Evolutionary conservation across 2,888 invertebrate species (phyloP).

Genomic region (Stenoptilia bipunctidactyla): DNA sequence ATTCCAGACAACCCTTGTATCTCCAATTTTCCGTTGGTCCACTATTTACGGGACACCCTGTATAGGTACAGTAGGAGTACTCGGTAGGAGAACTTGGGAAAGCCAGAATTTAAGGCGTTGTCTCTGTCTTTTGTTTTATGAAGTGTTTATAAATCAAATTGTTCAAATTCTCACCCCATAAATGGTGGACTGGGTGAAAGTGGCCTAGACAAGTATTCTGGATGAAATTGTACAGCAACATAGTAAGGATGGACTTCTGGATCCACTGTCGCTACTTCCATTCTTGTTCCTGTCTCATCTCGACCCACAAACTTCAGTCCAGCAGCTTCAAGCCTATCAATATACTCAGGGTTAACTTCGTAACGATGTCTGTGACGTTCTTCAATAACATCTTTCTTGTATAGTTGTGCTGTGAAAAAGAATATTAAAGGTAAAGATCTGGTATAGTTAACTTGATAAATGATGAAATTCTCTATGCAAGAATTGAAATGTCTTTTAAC

Average conservation of each 20-base stretch:
- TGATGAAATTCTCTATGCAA: too few relatives aligned
- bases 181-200: constrained; percentile 95
- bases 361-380: constrained; percentile 98
- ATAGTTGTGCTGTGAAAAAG: constrained; percentile 75
- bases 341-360: constrained; percentile 94
- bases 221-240: constrained; percentile 97
- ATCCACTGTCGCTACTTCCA: constrained; percentile 91
- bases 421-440: too few relatives aligned
- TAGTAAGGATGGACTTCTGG: constrained; percentile 88
- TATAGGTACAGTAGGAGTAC: too few relatives aligned
- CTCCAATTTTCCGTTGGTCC: too few relatives aligned
- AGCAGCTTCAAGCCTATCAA: constrained; percentile 79
- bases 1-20: too few relatives aligned
- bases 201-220: constrained; percentile 95
- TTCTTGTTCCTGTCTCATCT: constrained; percentile 85
- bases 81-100: too few relatives aligned
- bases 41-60: too few relatives aligned
- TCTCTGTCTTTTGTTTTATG: too few relatives aligned
- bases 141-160: too few relatives aligned
- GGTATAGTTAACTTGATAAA: too few relatives aligned
- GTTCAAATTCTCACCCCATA: constrained; percentile 81
- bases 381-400: constrained; percentile 84
- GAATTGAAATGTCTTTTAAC: too few relatives aligned
- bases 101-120: too few relatives aligned
- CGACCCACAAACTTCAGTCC: constrained; percentile 93